Conservation (phyloP, 2,888 invertebrate species). For the Monoplex corrugatus region DNA sequence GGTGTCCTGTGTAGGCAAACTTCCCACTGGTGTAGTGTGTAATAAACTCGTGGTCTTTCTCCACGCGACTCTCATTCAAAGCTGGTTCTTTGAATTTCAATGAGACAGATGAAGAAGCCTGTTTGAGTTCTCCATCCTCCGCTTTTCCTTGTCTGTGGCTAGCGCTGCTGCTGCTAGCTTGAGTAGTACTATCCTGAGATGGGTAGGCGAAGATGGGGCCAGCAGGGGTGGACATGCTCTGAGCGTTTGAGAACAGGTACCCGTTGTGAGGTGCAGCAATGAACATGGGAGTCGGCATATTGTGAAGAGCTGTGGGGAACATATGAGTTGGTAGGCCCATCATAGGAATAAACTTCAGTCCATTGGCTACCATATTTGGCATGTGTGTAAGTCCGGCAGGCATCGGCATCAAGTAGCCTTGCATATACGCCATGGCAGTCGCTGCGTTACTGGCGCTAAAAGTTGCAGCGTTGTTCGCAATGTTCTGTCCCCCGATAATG, state of each 20-base stretch:
- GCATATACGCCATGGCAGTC: slow-evolving; percentile 50
- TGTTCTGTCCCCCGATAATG: no score
- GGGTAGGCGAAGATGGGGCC: slow-evolving; percentile 53
- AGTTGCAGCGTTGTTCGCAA: no score
- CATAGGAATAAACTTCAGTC: slow-evolving; percentile 66
- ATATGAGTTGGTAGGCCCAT: slow-evolving; percentile 58
- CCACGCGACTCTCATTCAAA: slow-evolving; percentile 43
- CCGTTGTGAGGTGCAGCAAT: slow-evolving; percentile 53
- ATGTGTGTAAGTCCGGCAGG: slow-evolving; percentile 58
- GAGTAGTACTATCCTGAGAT: slow-evolving; percentile 51
- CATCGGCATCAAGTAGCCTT: slow-evolving; percentile 53
- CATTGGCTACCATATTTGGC: slow-evolving; percentile 49
- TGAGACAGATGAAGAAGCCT: not conserved
- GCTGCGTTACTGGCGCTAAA: slow-evolving; percentile 23
- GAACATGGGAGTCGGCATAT: slow-evolving; percentile 55
- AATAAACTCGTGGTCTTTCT: slow-evolving; percentile 66
- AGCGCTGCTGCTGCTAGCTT: slow-evolving; percentile 36
- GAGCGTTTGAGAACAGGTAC: slow-evolving; percentile 28
- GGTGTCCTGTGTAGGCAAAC: slow-evolving; percentile 71
- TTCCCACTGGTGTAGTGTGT: slow-evolving; percentile 72
- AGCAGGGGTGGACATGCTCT: slow-evolving; percentile 46
- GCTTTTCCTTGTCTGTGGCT: not conserved
- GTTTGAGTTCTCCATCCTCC: not conserved
- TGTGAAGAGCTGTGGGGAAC: slow-evolving; percentile 49
- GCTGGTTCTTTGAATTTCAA: slow-evolving; percentile 50